phyloP scores from a whole-genome alignment of 1,140 invertebrate species.

The Stenopsyche tienmushanensis region DNA sequence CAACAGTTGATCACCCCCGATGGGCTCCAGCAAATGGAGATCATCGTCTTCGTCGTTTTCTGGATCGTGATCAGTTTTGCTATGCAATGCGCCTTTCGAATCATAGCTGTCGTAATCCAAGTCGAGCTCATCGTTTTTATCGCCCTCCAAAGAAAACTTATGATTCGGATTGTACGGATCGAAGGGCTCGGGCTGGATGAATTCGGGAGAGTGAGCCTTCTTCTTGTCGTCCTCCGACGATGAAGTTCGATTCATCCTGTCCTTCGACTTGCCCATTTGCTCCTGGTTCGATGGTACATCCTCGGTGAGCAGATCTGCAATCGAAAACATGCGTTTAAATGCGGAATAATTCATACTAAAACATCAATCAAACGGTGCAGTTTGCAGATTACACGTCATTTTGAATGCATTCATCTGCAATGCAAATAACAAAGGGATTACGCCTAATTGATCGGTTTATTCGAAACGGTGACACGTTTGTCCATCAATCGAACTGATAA shows the following conservation, averaged over 20 bases:
- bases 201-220: slow-evolving; percentile 6
- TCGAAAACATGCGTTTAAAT: too few relatives aligned
- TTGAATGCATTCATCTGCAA: neutral
- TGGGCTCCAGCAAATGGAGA: slow-evolving; percentile 34
- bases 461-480: slow-evolving; percentile 3
- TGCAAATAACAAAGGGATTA: neutral
- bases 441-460: neutral
- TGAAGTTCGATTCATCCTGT: neutral
- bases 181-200: slow-evolving; percentile 28
- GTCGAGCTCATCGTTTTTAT: slow-evolving; percentile 15
- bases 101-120: slow-evolving; percentile 38
- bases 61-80: slow-evolving; percentile 5
- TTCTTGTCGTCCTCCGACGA: slow-evolving; percentile 5
- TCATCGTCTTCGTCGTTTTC: slow-evolving; percentile 26
- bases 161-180: slow-evolving; percentile 38
- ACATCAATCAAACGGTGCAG: neutral
- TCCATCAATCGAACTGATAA: too few relatives aligned
- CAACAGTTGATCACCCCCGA: slow-evolving; percentile 56
- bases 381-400: neutral
- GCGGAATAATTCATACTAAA: too few relatives aligned
- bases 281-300: neutral
- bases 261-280: neutral
- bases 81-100: neutral
- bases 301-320: slow-evolving; percentile 9
- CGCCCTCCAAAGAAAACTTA: slow-evolving; percentile 21